A percentile compares a stretch with the other conserved stretches of the same genome.
phyloP scores from a whole-genome alignment of 2,113 vertebrate genomes.

The Morone chrysops region DNA sequence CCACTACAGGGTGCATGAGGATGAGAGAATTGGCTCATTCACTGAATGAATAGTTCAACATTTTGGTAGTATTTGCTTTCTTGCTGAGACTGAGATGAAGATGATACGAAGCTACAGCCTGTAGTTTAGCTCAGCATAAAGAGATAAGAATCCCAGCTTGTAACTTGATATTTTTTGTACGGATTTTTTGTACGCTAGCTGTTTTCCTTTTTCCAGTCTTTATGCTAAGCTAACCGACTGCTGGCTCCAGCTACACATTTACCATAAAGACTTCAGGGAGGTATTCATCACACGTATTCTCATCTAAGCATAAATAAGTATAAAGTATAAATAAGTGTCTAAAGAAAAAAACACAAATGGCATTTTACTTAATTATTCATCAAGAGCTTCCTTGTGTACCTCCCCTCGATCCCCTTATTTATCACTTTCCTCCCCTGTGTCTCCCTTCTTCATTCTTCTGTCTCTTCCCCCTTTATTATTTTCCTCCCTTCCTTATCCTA shows the following conservation, averaged over 20 bases:
- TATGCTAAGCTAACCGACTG: neutral
- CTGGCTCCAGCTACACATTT: neutral
- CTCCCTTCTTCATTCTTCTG: neutral
- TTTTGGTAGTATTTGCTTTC: neutral
- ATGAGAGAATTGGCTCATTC: neutral
- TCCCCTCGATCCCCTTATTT: neutral
- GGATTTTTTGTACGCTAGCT: no score
- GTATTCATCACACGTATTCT: no score
- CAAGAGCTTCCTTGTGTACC: neutral
- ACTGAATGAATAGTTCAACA: neutral
- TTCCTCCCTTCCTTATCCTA: neutral
- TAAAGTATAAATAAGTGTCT: no score
- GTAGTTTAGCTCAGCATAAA: no score
- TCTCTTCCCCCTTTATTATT: neutral
- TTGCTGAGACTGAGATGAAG: neutral
- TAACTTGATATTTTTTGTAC: no score
- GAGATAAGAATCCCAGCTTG: no score
- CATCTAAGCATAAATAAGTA: no score
- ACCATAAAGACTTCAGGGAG: neutral
- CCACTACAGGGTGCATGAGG: neutral
- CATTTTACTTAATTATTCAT: neutral
- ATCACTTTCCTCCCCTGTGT: neutral
- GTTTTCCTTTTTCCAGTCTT: neutral
- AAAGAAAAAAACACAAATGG: neutral
- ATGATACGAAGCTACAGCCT: neutral